These are phyloP conservation scores for Neocrepidodera transversa DNA, from an alignment of 2,888 invertebrate species.

Conservation along the genomic window DNA sequence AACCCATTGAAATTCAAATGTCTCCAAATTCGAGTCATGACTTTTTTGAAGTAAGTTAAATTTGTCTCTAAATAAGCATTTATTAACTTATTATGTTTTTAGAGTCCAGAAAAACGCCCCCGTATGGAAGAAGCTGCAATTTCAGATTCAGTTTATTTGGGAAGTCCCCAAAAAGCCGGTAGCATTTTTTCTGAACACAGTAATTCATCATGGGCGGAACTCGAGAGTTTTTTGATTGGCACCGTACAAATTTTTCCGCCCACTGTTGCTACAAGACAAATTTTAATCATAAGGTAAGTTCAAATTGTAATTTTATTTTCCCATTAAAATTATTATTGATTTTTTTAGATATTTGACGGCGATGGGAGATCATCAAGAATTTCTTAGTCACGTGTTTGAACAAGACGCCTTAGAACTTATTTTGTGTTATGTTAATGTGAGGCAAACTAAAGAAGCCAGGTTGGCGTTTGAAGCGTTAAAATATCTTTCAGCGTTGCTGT, in stretches of 20 bases:
- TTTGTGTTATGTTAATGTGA: slow-evolving; percentile 87
- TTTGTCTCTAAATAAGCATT: not conserved
- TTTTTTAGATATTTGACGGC: slow-evolving; percentile 90
- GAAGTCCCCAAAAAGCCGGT: slow-evolving; percentile 40
- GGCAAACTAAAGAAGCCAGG: slow-evolving; percentile 87
- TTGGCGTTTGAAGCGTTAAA: slow-evolving; percentile 96
- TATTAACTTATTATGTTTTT: not conserved
- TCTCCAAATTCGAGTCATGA: slow-evolving; percentile 17
- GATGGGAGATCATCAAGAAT: slow-evolving; percentile 98
- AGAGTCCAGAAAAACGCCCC: slow-evolving; percentile 42
- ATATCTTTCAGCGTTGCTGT: slow-evolving; percentile 91
- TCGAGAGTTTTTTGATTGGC: slow-evolving; percentile 89
- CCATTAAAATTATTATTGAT: not conserved
- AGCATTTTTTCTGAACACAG: slow-evolving; percentile 65
- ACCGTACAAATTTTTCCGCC: slow-evolving; percentile 90
- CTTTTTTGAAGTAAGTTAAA: slow-evolving; percentile 10
- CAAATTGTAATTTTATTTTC: not conserved
- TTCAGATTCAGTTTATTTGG: slow-evolving; percentile 33
- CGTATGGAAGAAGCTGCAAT: slow-evolving; percentile 40
- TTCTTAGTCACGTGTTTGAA: slow-evolving; percentile 92
- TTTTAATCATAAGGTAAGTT: slow-evolving; percentile 79
- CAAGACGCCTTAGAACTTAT: slow-evolving; percentile 90
- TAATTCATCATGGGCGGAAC: slow-evolving; percentile 91
- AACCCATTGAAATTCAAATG: slow-evolving; percentile 15
- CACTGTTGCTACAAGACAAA: slow-evolving; percentile 86